Percentiles rank a stretch among this genome's conserved stretches.
Evolutionary conservation across 2,113 vertebrate genomes (phyloP).

Genomic region (Monarcha castaneiventris): DNA sequence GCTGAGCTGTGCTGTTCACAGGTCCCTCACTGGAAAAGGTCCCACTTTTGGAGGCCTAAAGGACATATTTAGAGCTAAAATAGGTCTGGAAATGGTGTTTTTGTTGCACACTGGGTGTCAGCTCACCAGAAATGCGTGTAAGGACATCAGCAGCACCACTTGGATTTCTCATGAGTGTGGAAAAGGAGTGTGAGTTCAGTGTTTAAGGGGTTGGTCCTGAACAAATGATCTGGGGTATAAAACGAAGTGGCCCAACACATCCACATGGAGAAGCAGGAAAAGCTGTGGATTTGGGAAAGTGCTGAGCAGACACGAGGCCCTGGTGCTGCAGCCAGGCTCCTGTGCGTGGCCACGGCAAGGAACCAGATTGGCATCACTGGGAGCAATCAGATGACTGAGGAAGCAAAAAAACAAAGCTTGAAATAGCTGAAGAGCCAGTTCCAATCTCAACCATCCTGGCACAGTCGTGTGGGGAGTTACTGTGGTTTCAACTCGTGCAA

Average conservation of each 20-base stretch:
- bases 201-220: not conserved
- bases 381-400: not conserved
- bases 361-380: not conserved
- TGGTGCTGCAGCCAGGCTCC: not conserved
- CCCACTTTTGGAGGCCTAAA: not conserved
- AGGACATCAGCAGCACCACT: not conserved
- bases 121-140: rapidly evolving
- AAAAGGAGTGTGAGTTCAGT: not conserved
- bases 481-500: slow-evolving; percentile 2
- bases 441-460: not conserved
- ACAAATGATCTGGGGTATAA: not conserved
- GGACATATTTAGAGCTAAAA: not conserved
- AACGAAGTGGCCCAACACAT: not conserved
- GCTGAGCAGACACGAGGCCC: not conserved
- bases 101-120: not conserved
- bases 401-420: not conserved
- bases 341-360: rapidly evolving
- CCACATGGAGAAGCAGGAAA: not conserved
- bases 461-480: not conserved
- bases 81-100: not conserved
- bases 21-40: not conserved
- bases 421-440: not conserved
- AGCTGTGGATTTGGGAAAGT: not conserved
- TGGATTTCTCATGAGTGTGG: not conserved
- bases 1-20: not conserved